These are phyloP conservation scores for Zaprionus ghesquierei DNA, from an alignment of 1,140 invertebrate species.

Conservation along the genomic window DNA sequence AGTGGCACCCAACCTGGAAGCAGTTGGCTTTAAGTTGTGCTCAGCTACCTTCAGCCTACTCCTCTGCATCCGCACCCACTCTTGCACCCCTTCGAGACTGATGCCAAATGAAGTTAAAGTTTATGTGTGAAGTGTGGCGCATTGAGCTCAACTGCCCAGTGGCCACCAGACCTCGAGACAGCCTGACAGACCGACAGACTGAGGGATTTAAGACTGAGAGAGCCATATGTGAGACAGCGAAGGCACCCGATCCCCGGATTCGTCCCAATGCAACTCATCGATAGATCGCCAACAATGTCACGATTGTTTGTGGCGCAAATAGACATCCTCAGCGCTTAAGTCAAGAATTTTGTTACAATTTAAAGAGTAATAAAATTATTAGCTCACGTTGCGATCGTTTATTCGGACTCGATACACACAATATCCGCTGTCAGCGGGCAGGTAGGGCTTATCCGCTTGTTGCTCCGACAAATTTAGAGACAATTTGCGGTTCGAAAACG, in stretches of 20 bases:
- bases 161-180: not conserved
- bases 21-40: slow-evolving; percentile 30
- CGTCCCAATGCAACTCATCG: too few relatives aligned
- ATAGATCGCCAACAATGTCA: slow-evolving; percentile 75
- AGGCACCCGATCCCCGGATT: too few relatives aligned
- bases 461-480: slow-evolving; percentile 11
- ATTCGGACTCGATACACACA: not conserved
- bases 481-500: slow-evolving; percentile 15
- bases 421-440: not conserved
- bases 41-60: slow-evolving; percentile 14
- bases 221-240: too few relatives aligned
- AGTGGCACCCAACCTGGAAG: slow-evolving; percentile 70
- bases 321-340: slow-evolving; percentile 70
- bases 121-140: slow-evolving; percentile 8
- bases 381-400: slow-evolving; percentile 40
- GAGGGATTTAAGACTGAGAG: not conserved
- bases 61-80: not conserved
- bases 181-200: not conserved
- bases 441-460: not conserved
- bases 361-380: slow-evolving; percentile 80
- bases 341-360: slow-evolving; percentile 77
- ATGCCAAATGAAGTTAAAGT: slow-evolving; percentile 17
- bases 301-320: slow-evolving; percentile 77
- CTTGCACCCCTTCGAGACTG: not conserved
- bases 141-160: slow-evolving; percentile 22